Evolutionary conservation across 2,888 invertebrate genomes (phyloP).

Genomic region (Hoplodrina blanda): DNA sequence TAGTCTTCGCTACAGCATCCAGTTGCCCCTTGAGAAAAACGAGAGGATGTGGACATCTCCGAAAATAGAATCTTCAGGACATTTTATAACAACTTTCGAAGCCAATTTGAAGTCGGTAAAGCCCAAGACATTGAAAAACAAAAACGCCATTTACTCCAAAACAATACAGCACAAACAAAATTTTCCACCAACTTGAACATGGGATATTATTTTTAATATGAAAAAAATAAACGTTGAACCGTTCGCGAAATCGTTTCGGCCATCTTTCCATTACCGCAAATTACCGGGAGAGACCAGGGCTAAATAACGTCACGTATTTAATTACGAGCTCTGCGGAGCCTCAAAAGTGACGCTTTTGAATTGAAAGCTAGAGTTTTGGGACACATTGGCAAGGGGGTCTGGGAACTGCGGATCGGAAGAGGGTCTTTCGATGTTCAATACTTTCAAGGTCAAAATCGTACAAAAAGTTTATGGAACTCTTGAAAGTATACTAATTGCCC

Average conservation of each 20-base stretch:
- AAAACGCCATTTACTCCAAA: slow-evolving; percentile 53
- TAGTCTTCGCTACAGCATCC: no score
- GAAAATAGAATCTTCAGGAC: no score
- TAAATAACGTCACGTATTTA: slow-evolving; percentile 89
- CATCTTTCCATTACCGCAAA: slow-evolving; percentile 83
- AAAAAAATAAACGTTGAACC: slow-evolving; percentile 72
- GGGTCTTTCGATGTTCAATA: slow-evolving; percentile 1
- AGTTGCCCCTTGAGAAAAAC: no score
- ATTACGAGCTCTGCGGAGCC: slow-evolving; percentile 81
- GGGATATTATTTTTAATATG: slow-evolving; percentile 69
- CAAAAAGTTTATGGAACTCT: not conserved
- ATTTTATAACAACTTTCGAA: slow-evolving; percentile 1
- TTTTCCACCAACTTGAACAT: slow-evolving; percentile 64
- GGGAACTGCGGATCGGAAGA: slow-evolving; percentile 10
- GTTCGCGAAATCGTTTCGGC: slow-evolving; percentile 75
- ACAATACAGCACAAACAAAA: slow-evolving; percentile 63
- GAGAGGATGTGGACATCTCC: no score
- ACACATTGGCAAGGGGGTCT: slow-evolving; percentile 64
- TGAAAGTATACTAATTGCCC: no score
- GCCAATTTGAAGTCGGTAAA: slow-evolving; percentile 44
- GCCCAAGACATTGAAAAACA: slow-evolving; percentile 54
- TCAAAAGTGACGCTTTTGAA: slow-evolving; percentile 81
- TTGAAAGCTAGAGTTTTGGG: slow-evolving; percentile 79
- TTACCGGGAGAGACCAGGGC: slow-evolving; percentile 77
- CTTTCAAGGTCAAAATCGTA: not conserved